These are phyloP conservation scores for Boleophthalmus pectinirostris DNA, from an alignment of 2,113 vertebrate species.

Conservation along the genomic window DNA sequence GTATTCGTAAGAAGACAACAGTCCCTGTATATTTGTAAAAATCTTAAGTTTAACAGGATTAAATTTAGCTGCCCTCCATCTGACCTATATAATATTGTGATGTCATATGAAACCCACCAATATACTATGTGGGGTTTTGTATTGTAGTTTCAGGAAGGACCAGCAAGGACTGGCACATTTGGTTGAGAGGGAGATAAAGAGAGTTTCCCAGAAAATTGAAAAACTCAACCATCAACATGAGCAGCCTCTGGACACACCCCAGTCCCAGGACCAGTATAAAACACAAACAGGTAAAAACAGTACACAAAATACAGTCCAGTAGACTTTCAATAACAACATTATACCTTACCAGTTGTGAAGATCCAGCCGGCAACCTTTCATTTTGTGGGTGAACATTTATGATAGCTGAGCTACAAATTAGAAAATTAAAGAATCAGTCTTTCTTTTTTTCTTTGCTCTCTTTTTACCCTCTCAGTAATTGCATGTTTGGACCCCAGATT, in stretches of 20 bases:
- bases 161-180: slow-evolving; percentile 56
- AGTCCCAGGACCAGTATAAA: slow-evolving; percentile 4
- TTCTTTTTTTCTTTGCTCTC: background rate
- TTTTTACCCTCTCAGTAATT: background rate
- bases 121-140: background rate
- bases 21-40: no score
- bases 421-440: background rate
- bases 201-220: slow-evolving; percentile 64
- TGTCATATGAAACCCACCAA: no score
- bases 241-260: slow-evolving; percentile 8
- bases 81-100: no score
- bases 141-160: slow-evolving; percentile 61
- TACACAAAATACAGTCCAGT: background rate
- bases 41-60: no score
- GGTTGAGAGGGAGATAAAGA: slow-evolving; percentile 63
- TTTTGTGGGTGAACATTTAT: background rate
- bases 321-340: background rate
- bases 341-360: background rate
- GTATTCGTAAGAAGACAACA: no score
- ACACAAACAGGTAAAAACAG: slow-evolving; percentile 36
- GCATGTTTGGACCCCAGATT: background rate
- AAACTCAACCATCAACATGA: slow-evolving; percentile 42
- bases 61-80: no score
- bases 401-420: background rate
- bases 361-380: background rate